Conservation (phyloP, 2,888 invertebrate genomes). For the Ceratothoa steindachneri region DNA sequence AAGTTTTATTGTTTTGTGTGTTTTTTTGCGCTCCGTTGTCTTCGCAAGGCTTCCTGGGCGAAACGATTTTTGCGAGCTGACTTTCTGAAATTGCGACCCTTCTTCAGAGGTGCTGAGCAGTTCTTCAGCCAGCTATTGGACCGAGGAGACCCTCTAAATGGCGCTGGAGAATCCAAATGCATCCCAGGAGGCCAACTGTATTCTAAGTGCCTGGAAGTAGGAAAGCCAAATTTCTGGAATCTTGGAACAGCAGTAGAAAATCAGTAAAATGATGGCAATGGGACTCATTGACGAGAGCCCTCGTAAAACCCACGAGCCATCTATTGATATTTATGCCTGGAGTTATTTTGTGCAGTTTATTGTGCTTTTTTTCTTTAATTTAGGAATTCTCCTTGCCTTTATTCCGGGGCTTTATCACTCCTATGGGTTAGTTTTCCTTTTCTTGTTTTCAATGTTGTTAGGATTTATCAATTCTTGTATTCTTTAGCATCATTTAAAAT, state of each 20-base stretch:
- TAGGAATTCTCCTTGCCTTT: too few species aligned
- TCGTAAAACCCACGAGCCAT: constrained; percentile 2
- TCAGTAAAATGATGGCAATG: background rate
- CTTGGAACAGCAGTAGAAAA: background rate
- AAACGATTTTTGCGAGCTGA: background rate
- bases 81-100: background rate
- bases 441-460: too few species aligned
- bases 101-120: background rate
- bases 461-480: too few species aligned
- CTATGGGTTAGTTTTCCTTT: too few species aligned
- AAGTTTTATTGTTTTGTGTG: background rate
- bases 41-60: background rate
- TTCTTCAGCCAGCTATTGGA: background rate
- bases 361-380: background rate
- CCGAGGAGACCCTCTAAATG: constrained; percentile 6
- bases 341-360: background rate
- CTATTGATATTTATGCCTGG: constrained; percentile 7
- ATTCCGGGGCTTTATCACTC: too few species aligned
- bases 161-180: constrained; percentile 8
- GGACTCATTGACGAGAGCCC: background rate
- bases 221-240: background rate
- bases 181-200: background rate
- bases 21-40: too few species aligned
- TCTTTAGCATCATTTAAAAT: too few species aligned
- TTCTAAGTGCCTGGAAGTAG: background rate